Base-by-base conservation (phyloP, 2,888 invertebrate genomes). In the Heterodera filipjevi region DNA sequence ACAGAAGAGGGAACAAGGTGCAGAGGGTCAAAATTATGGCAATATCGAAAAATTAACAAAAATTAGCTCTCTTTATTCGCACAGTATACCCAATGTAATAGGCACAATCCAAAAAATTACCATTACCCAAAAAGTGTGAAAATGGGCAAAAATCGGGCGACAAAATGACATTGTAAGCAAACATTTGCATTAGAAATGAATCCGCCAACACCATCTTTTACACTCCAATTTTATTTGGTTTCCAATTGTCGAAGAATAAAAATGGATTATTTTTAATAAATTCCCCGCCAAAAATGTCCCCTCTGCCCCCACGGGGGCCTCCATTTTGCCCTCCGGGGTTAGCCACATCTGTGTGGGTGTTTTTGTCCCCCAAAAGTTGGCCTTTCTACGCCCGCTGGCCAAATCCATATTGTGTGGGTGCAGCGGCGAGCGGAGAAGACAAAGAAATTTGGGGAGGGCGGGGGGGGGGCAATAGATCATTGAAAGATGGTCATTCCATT, bases 341-440 rank as follows among this genome's bases (percentile, higher is more conserved):
- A 59, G 59, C 59, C 59, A 59, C 59, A 59, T 59, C 27, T 59
- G 59, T 59, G 59, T 59, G 59, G n/a, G 59, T 59, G 39, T 39
- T 39, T 53, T 59, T 59, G 59, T 59, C 16, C 59, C 59, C 27
- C 10, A 3, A 59, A 59, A 59, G 59, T 59, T 59, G 59, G 59
- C 59, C 59, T 59, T 49, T 49, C 49, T 6, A 10, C 39, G 8
- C 59, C 59, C 59, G 10, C 3, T 3, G 59, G 59, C 59, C 59
- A 59, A 59, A 6, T n/a, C n/a, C 59, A n/a, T 27, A 39, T 12
- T 39, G 39, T 19, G 53, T 22, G 59, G 27, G 59, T 59, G 59
- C n/a, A 59, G 59, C n/a, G 59, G 27, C 39, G 53, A 12, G 49
- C 16, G 19, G 19, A 16, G 49, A 16, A 49, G 59, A 59, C 59